Evolutionary conservation across 2,113 vertebrate species (phyloP).

Genomic region (Coracopsis vasa): DNA sequence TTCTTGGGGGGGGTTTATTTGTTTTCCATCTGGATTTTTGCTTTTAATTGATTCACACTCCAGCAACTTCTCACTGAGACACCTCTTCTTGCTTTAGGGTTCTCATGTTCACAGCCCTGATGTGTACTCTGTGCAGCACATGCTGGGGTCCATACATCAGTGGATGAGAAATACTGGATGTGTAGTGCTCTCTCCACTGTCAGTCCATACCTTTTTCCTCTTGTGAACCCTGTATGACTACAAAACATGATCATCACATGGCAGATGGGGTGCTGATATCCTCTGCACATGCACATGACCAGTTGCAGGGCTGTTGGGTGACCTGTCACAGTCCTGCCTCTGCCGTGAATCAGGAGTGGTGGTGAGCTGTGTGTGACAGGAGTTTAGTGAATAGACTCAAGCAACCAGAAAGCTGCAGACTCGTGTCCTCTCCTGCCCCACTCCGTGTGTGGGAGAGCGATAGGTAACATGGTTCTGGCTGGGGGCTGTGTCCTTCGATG

Average conservation of each 20-base stretch:
- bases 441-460: rapidly evolving
- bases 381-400: rapidly evolving
- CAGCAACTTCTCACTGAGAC: neutral
- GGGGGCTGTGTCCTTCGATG: rapidly evolving
- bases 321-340: neutral
- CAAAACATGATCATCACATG: rapidly evolving
- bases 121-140: rapidly evolving
- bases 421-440: rapidly evolving
- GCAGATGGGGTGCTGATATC: rapidly evolving
- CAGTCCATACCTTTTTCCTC: rapidly evolving
- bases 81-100: neutral
- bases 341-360: rapidly evolving
- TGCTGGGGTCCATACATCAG: rapidly evolving
- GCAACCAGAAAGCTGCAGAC: neutral
- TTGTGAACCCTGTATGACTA: rapidly evolving
- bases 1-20: neutral
- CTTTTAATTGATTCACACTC: neutral
- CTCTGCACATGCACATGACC: rapidly evolving
- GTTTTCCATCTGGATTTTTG: neutral
- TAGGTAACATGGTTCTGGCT: rapidly evolving
- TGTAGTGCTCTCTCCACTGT: neutral
- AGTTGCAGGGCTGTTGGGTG: too few species aligned
- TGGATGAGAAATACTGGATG: rapidly evolving
- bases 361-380: rapidly evolving
- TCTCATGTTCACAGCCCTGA: neutral